Percentiles rank a stretch among this genome's conserved stretches.
Conservation (phyloP, 2,797 vertebrate genomes). For the Malacoraja senta region DNA sequence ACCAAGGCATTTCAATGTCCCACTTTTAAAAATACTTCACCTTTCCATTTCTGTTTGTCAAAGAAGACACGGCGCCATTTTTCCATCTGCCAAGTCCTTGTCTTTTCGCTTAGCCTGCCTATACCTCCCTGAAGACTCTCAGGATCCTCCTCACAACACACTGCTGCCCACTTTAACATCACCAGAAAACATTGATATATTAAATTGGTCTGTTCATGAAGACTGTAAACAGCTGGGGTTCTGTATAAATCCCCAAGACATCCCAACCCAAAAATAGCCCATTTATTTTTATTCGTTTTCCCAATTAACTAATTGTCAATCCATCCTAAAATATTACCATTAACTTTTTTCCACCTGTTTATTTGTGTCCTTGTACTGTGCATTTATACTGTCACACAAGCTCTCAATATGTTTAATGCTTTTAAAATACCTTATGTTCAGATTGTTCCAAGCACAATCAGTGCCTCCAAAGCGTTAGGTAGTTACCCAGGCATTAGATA, state of each 20-base stretch:
- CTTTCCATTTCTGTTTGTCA: not conserved
- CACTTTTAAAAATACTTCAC: not conserved
- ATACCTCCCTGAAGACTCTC: not conserved
- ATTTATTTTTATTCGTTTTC: too few relatives aligned
- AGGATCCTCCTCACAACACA: not conserved
- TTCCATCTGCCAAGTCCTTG: not conserved
- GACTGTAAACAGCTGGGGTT: too few relatives aligned
- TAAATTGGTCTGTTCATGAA: not conserved
- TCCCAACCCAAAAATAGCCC: too few relatives aligned
- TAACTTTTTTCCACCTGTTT: too few relatives aligned
- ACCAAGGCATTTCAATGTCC: not conserved
- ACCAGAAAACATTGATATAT: not conserved
- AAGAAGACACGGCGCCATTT: not conserved
- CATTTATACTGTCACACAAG: not conserved
- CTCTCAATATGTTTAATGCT: not conserved
- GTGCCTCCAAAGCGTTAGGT: not conserved
- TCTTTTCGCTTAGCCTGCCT: not conserved
- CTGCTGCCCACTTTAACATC: not conserved
- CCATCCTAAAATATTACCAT: too few relatives aligned
- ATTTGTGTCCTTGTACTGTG: not conserved
- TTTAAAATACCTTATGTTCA: not conserved
- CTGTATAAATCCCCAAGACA: too few relatives aligned
- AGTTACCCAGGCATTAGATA: not conserved
- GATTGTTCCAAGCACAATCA: not conserved
- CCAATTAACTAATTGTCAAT: too few relatives aligned